A percentile compares a stretch with the other conserved stretches of the same genome.
These are phyloP conservation scores for Nyctalus aviator DNA, from an alignment of 2,797 vertebrate species.

Conservation along the genomic window DNA sequence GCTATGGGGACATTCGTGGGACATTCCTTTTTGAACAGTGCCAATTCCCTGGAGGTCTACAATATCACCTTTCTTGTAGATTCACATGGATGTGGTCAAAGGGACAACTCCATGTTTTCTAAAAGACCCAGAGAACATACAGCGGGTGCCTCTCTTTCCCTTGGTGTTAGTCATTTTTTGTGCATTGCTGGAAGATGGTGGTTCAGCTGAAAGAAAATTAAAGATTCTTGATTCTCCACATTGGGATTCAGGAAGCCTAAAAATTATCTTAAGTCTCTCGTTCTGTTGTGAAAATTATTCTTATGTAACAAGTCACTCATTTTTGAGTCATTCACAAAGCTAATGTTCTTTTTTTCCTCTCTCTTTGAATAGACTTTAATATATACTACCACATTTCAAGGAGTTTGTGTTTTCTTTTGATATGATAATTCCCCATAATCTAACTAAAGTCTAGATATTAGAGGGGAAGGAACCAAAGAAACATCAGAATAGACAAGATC, in stretches of 20 bases:
- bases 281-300: constrained; percentile 1
- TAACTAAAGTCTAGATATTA: constrained; percentile 25
- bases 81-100: not conserved
- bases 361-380: not conserved
- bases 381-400: not conserved
- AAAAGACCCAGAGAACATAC: not conserved
- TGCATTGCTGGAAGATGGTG: not conserved
- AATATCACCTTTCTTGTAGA: not conserved
- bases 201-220: not conserved
- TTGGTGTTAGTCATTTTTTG: not conserved
- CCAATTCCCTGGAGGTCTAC: not conserved
- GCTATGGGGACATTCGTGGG: not conserved
- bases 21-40: not conserved
- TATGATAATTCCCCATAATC: not conserved
- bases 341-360: not conserved
- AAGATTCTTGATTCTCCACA: not conserved
- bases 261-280: not conserved
- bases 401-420: not conserved
- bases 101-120: not conserved
- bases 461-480: constrained; percentile 10
- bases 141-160: not conserved
- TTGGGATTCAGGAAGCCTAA: not conserved
- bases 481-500: not conserved
- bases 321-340: not conserved
- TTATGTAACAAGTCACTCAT: not conserved